These are phyloP conservation scores for Autographa pulchrina DNA, from an alignment of 2,888 invertebrate genomes.

Conservation along the genomic window DNA sequence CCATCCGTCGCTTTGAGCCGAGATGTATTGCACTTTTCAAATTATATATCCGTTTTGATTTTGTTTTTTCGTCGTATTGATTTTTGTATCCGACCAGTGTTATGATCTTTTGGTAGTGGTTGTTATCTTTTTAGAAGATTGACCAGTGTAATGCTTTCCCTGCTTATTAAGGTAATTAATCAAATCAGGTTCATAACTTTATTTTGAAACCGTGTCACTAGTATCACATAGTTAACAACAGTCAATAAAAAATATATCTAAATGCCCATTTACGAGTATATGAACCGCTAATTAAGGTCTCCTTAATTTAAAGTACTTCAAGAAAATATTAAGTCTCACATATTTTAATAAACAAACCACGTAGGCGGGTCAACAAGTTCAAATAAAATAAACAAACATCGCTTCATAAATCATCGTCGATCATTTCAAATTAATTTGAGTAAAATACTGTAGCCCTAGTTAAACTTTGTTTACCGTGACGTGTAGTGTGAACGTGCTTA, in stretches of 20 bases:
- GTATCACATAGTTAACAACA: too few species aligned
- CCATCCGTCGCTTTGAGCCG: conserved; percentile 19
- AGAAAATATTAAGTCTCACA: too few species aligned
- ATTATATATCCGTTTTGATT: background rate
- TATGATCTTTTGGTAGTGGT: too few species aligned
- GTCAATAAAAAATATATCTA: too few species aligned
- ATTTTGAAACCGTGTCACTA: too few species aligned
- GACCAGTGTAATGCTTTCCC: too few species aligned
- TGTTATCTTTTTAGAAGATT: too few species aligned
- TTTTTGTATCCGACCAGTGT: background rate
- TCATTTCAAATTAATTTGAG: conserved; percentile 52
- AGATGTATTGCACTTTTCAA: conserved; percentile 14
- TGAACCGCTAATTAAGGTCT: too few species aligned
- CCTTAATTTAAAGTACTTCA: too few species aligned
- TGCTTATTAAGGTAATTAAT: too few species aligned
- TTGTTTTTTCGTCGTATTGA: background rate
- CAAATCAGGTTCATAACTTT: too few species aligned
- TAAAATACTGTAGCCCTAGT: conserved; percentile 41
- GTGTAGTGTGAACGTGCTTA: conserved; percentile 30
- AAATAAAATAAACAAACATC: conserved; percentile 48
- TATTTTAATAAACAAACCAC: background rate
- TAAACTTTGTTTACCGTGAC: conserved; percentile 40
- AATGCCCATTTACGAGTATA: too few species aligned
- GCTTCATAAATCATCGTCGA: conserved; percentile 42
- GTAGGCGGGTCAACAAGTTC: conserved; percentile 10